These are phyloP conservation scores for Limosa lapponica DNA, from an alignment of 2,797 vertebrate genomes.

Conservation along the genomic window DNA sequence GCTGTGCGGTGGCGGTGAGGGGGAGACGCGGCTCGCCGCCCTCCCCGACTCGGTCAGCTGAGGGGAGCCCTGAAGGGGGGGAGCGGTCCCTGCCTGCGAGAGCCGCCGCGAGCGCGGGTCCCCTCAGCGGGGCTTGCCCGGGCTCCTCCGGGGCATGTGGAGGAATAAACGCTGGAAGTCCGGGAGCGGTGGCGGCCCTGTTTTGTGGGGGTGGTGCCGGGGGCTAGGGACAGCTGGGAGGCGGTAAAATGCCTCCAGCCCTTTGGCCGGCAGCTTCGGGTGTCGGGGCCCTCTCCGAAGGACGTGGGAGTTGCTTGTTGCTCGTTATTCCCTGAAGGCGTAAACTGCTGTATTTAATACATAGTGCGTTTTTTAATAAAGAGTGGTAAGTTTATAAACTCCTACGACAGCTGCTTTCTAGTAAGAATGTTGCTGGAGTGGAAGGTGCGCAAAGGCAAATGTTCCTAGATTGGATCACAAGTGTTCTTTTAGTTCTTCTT, in stretches of 20 bases:
- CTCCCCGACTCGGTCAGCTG: not conserved
- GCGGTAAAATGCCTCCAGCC: not conserved
- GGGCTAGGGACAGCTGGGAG: not conserved
- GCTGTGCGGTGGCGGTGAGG: fast-evolving
- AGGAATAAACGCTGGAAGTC: fast-evolving
- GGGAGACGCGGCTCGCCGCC: fast-evolving
- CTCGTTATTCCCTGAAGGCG: not conserved
- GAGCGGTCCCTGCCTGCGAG: not conserved
- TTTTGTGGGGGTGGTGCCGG: not conserved
- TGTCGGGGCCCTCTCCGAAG: not conserved
- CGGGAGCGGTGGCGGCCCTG: not conserved
- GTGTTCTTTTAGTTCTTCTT: not conserved
- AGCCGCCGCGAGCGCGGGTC: not conserved
- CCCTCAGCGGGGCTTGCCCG: not conserved
- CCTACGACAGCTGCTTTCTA: fast-evolving
- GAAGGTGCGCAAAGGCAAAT: fast-evolving
- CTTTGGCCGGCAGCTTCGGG: not conserved
- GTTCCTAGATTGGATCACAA: not conserved
- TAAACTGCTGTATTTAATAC: not conserved
- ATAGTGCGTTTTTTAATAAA: not conserved
- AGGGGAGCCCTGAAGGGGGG: not conserved
- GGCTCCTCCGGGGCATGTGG: not conserved
- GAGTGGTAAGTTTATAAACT: not conserved
- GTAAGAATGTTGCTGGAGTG: fast-evolving
- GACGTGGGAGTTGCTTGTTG: not conserved